Base-by-base conservation (phyloP, 1,140 invertebrate species). In the Tyrophagus putrescentiae region DNA sequence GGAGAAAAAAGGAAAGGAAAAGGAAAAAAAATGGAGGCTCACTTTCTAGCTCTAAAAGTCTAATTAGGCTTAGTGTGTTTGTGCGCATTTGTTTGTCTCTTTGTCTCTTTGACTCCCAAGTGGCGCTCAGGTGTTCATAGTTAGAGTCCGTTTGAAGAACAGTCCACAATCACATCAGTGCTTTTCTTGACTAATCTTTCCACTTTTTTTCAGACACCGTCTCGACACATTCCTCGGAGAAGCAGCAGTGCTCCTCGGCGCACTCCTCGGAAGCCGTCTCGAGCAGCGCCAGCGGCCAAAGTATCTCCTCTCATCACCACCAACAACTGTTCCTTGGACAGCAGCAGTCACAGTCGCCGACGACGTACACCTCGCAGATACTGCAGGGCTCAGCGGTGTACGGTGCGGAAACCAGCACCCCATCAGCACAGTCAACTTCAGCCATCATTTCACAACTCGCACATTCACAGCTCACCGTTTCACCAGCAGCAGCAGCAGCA, bases 181-280 rank as follows among this genome's bases (percentile, higher is more conserved):
- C 23, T 42, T 21, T 21, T 42, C 23, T 42, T 42, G 18, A n/a
- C 23, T 23, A 16, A n/a, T 50, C 48, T 50, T 50, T 13, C 23
- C 48, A n/a, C 31, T n/a, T 50, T 36, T 32, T 16, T 32, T 13
- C 31, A 48, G 45, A 48, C 45, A 48, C 45, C 31, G 45, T 48
- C 23, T 48, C 45, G 45, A 48, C 45, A 48, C 45, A 48, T 48
- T 48, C 45, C 61, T 48, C 13, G 32, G 27, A 45, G 29, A 21
- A 45, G 48, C 32, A 48, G 36, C 13, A 21, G 33, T 36, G 45
- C 42, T 27, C 32, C 25, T 58, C 45, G 5, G 45, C 23, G 7
- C 7, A 25, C 7, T 31, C 13, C 9, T 59, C 18, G 23, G 27
- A 36, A 16, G 28, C 18, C 53, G 27, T 11, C n/a, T n/a, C n/a